These are phyloP conservation scores for Ctenomys sociabilis DNA, from an alignment of 2,113 vertebrate genomes.

Conservation along the genomic window DNA sequence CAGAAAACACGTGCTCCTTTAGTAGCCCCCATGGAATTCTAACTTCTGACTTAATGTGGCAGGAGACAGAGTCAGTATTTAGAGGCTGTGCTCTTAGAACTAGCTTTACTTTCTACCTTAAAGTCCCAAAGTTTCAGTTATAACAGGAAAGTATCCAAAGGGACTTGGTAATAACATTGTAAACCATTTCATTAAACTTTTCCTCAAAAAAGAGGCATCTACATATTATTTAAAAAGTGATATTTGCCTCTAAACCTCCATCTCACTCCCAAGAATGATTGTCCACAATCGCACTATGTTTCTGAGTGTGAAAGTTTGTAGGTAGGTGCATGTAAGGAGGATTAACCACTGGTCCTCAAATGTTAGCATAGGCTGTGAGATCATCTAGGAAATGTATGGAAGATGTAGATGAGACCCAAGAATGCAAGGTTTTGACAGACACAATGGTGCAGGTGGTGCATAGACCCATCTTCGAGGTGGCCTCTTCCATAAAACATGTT, in stretches of 20 bases:
- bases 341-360: not conserved
- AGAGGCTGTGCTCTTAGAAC: not conserved
- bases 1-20: not conserved
- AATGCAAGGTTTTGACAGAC: not conserved
- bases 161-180: not conserved
- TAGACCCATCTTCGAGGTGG: not conserved
- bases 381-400: not conserved
- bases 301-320: not conserved
- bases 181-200: conserved; percentile 6
- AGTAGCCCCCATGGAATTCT: not conserved
- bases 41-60: not conserved
- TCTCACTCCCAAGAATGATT: not conserved
- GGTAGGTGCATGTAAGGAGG: not conserved
- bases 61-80: not conserved
- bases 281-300: not conserved
- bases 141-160: not conserved
- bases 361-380: not conserved
- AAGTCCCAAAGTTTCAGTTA: conserved; percentile 15
- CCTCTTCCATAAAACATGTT: not conserved
- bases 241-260: not conserved
- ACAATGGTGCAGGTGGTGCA: not conserved
- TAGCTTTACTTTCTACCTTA: conserved; percentile 24
- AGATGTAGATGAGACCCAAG: not conserved
- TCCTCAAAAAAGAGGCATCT: not conserved
- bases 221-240: not conserved